phyloP scores from a whole-genome alignment of 2,888 invertebrate species.

The Dioctria linearis region DNA sequence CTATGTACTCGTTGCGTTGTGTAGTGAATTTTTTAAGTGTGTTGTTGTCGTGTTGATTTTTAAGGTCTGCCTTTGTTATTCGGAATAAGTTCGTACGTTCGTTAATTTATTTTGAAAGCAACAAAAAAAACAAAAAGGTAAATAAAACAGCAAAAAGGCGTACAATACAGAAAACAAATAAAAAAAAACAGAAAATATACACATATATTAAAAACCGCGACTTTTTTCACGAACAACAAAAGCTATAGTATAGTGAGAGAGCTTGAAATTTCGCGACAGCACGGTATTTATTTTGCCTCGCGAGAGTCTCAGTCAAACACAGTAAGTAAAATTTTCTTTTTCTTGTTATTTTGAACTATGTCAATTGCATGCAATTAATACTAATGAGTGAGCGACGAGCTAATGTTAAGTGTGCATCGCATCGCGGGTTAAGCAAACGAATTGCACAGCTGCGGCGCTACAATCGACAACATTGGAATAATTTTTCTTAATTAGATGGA shows the following conservation, averaged over 20 bases:
- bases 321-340: slow-evolving; percentile 24
- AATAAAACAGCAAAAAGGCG: too few species aligned
- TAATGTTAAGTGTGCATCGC: background rate
- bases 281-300: background rate
- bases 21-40: background rate
- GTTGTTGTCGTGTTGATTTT: slow-evolving; percentile 18
- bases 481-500: slow-evolving; percentile 22
- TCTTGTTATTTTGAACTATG: slow-evolving; percentile 30
- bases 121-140: background rate
- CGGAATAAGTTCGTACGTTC: background rate
- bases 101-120: slow-evolving; percentile 4
- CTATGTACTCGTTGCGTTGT: background rate
- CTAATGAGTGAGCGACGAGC: slow-evolving; percentile 39
- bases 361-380: slow-evolving; percentile 47
- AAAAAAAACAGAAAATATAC: background rate
- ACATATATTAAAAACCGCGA: background rate
- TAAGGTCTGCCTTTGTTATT: background rate
- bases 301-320: background rate
- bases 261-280: background rate
- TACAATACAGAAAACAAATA: background rate
- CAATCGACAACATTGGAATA: background rate
- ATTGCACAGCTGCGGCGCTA: background rate
- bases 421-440: background rate
- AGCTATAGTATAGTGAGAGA: background rate
- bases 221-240: slow-evolving; percentile 2